Conservation (phyloP, 2,888 invertebrate genomes). For the Bugulina stolonifera region DNA sequence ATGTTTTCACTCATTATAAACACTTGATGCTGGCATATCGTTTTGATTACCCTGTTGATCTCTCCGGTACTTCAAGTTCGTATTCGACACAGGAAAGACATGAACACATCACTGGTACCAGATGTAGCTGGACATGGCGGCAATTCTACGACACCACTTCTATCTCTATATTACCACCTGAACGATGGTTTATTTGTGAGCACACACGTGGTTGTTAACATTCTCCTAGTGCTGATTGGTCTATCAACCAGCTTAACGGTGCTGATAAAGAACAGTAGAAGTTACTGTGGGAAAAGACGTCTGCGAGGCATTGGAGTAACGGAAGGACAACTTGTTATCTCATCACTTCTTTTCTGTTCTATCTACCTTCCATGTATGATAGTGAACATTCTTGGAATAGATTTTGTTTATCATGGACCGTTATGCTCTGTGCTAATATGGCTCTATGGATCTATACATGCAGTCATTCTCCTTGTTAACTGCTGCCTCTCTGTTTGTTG, state of each 20-base stretch:
- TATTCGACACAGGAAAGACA: too few relatives aligned
- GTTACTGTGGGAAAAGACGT: background rate
- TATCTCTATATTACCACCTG: too few relatives aligned
- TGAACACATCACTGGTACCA: too few relatives aligned
- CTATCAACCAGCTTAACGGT: background rate
- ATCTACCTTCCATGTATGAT: slow-evolving; percentile 3
- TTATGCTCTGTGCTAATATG: slow-evolving; percentile 4
- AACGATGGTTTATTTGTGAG: background rate
- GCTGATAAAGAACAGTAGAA: background rate
- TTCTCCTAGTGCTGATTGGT: background rate
- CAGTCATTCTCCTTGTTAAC: background rate
- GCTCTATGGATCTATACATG: background rate
- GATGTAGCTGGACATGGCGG: too few relatives aligned
- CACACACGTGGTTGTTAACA: background rate
- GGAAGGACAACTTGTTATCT: background rate
- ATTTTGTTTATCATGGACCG: background rate
- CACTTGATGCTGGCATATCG: too few relatives aligned
- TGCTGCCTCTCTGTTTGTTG: background rate
- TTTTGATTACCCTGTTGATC: too few relatives aligned
- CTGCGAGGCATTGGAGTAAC: slow-evolving; percentile 6
- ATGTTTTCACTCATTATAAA: too few relatives aligned
- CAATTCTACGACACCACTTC: too few relatives aligned
- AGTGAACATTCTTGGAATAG: background rate
- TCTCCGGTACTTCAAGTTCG: too few relatives aligned
- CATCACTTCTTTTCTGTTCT: background rate